Conservation (phyloP, 2,888 invertebrate species). For the Cancer borealis region DNA sequence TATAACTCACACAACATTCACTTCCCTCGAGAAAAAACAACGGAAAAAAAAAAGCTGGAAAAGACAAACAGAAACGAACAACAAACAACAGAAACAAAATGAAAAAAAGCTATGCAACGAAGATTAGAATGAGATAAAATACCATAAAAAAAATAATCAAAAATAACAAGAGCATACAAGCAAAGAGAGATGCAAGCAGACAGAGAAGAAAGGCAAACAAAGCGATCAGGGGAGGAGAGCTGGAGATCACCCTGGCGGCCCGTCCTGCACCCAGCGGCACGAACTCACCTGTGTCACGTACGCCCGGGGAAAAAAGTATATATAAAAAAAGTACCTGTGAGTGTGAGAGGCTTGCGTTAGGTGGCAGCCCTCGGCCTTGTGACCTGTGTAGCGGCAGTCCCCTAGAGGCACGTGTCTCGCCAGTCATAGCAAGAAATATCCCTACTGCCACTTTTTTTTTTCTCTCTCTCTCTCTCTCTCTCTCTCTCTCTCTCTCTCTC, state of each 20-base stretch:
- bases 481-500: too few relatives aligned
- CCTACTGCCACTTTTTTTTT: too few relatives aligned
- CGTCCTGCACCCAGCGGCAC: not conserved
- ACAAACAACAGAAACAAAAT: not conserved
- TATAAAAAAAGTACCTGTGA: not conserved
- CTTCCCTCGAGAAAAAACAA: not conserved
- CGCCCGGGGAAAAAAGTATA: not conserved
- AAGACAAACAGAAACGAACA: not conserved
- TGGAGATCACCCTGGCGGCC: not conserved
- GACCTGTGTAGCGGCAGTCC: not conserved
- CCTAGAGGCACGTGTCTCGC: too few relatives aligned
- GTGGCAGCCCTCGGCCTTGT: not conserved
- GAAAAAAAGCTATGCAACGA: not conserved
- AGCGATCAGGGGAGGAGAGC: not conserved
- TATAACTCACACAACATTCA: not conserved
- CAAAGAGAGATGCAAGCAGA: not conserved
- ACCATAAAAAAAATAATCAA: not conserved
- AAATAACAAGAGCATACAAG: not conserved
- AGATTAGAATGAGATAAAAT: not conserved
- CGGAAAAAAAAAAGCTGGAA: not conserved
- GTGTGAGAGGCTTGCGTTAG: not conserved
- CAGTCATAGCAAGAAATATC: too few relatives aligned
- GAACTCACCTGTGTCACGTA: conserved; percentile 9
- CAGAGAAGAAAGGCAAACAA: not conserved
- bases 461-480: too few relatives aligned